phyloP scores from a whole-genome alignment of 2,113 vertebrate species.

The Arenaria interpres region DNA sequence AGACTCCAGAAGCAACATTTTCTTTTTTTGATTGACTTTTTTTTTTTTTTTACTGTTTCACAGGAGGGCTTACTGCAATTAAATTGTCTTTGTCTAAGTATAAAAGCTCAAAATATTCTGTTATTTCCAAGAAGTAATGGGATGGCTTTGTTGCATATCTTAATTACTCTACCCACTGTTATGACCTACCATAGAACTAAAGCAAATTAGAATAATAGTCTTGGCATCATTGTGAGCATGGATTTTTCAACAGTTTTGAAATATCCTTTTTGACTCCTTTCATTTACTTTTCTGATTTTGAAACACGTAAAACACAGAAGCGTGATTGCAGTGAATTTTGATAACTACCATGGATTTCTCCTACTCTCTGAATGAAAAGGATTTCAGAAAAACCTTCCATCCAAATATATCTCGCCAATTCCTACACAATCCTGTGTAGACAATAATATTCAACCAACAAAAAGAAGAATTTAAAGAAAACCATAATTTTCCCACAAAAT shows the following conservation, averaged over 20 bases:
- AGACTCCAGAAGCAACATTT: background rate
- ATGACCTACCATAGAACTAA: background rate
- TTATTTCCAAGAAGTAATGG: constrained; percentile 21
- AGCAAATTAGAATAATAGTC: constrained; percentile 23
- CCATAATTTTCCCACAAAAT: background rate
- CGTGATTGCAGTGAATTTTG: background rate
- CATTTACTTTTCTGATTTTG: constrained; percentile 6
- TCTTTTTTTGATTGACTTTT: background rate
- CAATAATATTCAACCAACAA: background rate
- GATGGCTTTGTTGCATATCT: constrained; percentile 12
- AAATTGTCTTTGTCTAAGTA: background rate
- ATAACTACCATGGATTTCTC: constrained; percentile 12
- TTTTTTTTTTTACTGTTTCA: background rate
- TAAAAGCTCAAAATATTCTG: constrained; percentile 15
- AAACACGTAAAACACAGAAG: background rate
- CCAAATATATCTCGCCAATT: background rate
- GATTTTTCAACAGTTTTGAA: constrained; percentile 31
- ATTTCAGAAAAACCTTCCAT: background rate
- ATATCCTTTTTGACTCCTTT: background rate
- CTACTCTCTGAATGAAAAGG: background rate
- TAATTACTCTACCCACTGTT: constrained; percentile 11
- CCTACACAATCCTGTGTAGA: background rate
- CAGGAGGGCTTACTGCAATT: background rate
- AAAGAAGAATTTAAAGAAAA: constrained; percentile 1
- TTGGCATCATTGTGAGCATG: background rate